A percentile compares a stretch with the other conserved stretches of the same genome.
These are phyloP conservation scores for Ethmia dodecea DNA, from an alignment of 2,888 invertebrate species.

Conservation along the genomic window DNA sequence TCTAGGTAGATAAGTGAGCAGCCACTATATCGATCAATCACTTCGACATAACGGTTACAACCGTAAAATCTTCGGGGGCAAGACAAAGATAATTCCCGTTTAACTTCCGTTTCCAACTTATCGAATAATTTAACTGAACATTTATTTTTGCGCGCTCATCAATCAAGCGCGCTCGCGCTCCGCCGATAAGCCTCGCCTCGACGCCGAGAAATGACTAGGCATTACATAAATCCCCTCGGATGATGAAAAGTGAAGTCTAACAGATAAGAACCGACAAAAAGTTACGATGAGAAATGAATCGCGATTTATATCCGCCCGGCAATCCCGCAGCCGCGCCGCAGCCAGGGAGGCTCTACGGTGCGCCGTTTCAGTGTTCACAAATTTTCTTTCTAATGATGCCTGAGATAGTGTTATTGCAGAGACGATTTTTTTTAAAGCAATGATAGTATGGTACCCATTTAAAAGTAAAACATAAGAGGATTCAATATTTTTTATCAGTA, in stretches of 20 bases:
- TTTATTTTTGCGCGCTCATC: conserved; percentile 79
- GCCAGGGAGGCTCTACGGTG: conserved; percentile 19
- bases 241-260: conserved; percentile 80
- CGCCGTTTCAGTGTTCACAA: neutral
- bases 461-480: too few species aligned
- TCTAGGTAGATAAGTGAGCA: too few species aligned
- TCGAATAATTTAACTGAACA: conserved; percentile 80
- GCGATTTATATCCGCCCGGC: conserved; percentile 73
- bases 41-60: conserved; percentile 68
- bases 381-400: too few species aligned
- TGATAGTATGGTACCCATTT: too few species aligned
- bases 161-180: conserved; percentile 74
- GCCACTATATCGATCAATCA: conserved; percentile 75
- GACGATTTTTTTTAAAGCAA: too few species aligned
- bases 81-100: conserved; percentile 79
- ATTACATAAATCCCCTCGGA: conserved; percentile 79
- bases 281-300: conserved; percentile 79
- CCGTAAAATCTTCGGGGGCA: conserved; percentile 72
- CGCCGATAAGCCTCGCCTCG: conserved; percentile 75
- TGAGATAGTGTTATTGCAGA: too few species aligned
- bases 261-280: conserved; percentile 80
- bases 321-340: conserved; percentile 36
- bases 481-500: too few species aligned
- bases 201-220: conserved; percentile 80
- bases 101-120: conserved; percentile 79